phyloP scores from a whole-genome alignment of 2,797 vertebrate species.

The Sebastes hopkinsi region DNA sequence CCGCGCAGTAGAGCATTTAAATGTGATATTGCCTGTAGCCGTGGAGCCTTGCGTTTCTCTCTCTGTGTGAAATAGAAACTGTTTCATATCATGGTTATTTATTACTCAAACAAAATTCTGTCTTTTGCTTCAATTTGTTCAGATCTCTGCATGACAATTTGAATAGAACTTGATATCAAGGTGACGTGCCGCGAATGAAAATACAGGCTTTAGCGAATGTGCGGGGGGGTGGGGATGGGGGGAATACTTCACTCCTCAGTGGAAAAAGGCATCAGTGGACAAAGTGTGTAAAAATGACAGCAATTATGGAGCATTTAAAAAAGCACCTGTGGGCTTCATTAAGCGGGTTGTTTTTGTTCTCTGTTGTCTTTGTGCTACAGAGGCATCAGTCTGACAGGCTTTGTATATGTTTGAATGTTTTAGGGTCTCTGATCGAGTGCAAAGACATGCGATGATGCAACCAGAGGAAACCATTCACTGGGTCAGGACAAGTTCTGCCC shows the following conservation, averaged over 20 bases:
- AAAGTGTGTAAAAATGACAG: slow-evolving; percentile 18
- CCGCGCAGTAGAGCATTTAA: slow-evolving; percentile 30
- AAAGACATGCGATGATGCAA: slow-evolving; percentile 73
- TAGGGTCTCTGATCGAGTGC: slow-evolving; percentile 33
- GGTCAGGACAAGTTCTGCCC: slow-evolving; percentile 30
- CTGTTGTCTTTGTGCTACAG: not conserved
- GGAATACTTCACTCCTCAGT: not conserved
- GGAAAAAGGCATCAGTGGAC: not conserved
- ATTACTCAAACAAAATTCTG: slow-evolving; percentile 43
- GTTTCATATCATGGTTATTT: slow-evolving; percentile 43
- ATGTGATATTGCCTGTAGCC: slow-evolving; percentile 45
- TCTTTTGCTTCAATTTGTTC: slow-evolving; percentile 44
- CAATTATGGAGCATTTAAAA: slow-evolving; percentile 36
- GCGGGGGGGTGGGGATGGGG: too few relatives aligned
- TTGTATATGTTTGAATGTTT: slow-evolving; percentile 56
- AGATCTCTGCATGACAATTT: slow-evolving; percentile 35
- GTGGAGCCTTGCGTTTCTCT: slow-evolving; percentile 19
- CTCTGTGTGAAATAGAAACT: slow-evolving; percentile 42
- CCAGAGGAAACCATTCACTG: slow-evolving; percentile 59
- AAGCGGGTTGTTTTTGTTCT: slow-evolving; percentile 17
- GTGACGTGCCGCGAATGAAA: slow-evolving; percentile 10
- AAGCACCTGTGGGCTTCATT: slow-evolving; percentile 22
- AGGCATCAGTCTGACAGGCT: not conserved
- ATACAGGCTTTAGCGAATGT: not conserved
- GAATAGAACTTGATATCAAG: slow-evolving; percentile 25